These are phyloP conservation scores for Lysiphlebus fabarum DNA, from an alignment of 1,140 invertebrate species.

Conservation along the genomic window DNA sequence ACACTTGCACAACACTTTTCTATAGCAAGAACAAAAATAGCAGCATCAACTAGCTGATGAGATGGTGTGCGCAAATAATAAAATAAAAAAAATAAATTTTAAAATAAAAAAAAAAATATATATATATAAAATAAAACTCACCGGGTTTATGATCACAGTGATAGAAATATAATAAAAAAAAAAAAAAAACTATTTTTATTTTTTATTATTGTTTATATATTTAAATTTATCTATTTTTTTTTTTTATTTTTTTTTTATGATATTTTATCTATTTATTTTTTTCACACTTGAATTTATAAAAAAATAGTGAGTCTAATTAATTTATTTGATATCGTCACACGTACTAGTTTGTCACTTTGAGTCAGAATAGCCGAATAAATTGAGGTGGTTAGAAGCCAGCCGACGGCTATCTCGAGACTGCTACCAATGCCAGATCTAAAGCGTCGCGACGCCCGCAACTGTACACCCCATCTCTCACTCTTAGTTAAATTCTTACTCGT, in stretches of 20 bases:
- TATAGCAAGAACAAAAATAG: constrained; percentile 23
- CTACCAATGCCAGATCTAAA: constrained; percentile 52
- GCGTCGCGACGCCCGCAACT: constrained; percentile 45
- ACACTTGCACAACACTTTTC: constrained; percentile 50
- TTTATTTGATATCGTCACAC: background rate
- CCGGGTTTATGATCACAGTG: too few species aligned
- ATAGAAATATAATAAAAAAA: too few species aligned
- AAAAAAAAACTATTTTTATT: too few species aligned
- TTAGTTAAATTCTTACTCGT: background rate
- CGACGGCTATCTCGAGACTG: constrained; percentile 57
- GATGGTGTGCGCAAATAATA: constrained; percentile 3
- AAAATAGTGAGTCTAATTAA: too few species aligned
- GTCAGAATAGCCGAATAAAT: constrained; percentile 49
- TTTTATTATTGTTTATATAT: too few species aligned
- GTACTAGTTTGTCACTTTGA: constrained; percentile 40
- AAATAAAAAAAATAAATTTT: background rate
- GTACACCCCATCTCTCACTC: constrained; percentile 6
- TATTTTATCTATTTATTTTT: constrained; percentile 3
- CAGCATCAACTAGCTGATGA: constrained; percentile 20
- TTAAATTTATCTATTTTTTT: too few species aligned
- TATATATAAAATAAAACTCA: too few species aligned
- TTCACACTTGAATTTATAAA: too few species aligned
- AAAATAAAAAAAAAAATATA: too few species aligned
- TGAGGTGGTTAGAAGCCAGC: constrained; percentile 50
- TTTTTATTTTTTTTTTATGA: too few species aligned